Evolutionary conservation across 1,140 invertebrate species (phyloP).

Genomic region (Drosophila kikkawai): DNA sequence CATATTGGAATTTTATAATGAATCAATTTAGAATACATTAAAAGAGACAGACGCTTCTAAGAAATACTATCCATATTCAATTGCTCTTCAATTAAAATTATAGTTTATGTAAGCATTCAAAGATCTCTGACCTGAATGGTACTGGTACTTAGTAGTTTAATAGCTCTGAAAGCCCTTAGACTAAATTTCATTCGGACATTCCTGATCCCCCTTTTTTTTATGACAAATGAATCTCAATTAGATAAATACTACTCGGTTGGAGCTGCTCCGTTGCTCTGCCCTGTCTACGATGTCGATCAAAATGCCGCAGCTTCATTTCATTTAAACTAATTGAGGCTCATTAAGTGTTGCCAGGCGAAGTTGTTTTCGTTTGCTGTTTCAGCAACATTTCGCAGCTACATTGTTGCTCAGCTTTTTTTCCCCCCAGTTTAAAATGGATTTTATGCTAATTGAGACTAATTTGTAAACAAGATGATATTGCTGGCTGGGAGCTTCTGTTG

Average conservation of each 20-base stretch:
- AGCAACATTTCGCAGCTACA: conserved; percentile 29
- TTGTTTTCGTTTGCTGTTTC: conserved; percentile 14
- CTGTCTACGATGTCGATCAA: conserved; percentile 43
- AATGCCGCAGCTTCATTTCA: conserved; percentile 49
- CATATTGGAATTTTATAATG: conserved; percentile 12
- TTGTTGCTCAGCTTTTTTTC: conserved; percentile 30
- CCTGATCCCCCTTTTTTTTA: not conserved
- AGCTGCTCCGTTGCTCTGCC: conserved; percentile 6
- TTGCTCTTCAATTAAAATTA: not conserved
- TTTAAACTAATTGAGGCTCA: conserved; percentile 65
- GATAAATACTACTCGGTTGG: conserved; percentile 42
- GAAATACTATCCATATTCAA: not conserved
- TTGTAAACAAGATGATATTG: conserved; percentile 17
- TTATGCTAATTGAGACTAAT: conserved; percentile 24
- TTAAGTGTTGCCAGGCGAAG: conserved; percentile 34
- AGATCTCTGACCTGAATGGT: not conserved
- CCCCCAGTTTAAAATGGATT: conserved; percentile 5
- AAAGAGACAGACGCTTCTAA: not conserved
- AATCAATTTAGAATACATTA: conserved; percentile 5
- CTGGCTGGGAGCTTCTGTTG: not conserved
- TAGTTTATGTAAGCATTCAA: not conserved
- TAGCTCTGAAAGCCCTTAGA: not conserved
- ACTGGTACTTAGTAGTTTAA: not conserved
- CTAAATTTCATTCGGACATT: conserved; percentile 20
- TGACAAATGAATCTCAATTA: conserved; percentile 55